phyloP scores from a whole-genome alignment of 2,113 vertebrate species.

The Lepus timidus region DNA sequence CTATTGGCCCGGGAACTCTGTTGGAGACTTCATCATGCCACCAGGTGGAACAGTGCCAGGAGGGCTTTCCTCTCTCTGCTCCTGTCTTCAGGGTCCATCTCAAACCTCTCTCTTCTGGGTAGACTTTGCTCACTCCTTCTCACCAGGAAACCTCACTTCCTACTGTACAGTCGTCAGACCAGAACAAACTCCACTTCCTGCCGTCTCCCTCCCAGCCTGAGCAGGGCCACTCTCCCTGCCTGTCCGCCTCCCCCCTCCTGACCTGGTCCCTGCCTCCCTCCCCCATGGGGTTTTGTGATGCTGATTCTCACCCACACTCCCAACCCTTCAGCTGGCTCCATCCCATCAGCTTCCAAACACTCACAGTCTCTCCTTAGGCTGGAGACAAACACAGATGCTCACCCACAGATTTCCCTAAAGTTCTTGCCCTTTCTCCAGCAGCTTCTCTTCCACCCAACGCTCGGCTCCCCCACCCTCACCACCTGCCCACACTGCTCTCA shows the following conservation, averaged over 20 bases:
- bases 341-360: not conserved
- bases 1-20: not conserved
- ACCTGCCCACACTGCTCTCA: not conserved
- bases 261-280: not conserved
- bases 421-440: fast-evolving
- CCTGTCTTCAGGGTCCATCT: conserved; percentile 26
- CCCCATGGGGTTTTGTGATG: not conserved
- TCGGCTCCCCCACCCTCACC: not conserved
- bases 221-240: not conserved
- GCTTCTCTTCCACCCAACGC: not conserved
- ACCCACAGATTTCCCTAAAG: not conserved
- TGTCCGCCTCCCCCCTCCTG: too few species aligned
- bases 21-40: not conserved
- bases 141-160: conserved; percentile 64
- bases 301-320: not conserved
- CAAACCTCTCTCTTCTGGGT: conserved; percentile 32
- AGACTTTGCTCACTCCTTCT: conserved; percentile 13
- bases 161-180: conserved; percentile 40
- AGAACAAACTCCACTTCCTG: conserved; percentile 70
- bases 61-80: not conserved
- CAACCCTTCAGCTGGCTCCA: not conserved
- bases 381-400: not conserved
- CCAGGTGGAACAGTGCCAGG: not conserved
- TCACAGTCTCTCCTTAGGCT: not conserved
- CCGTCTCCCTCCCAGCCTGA: not conserved